Evolutionary conservation across 2,888 invertebrate species (phyloP), one percentile per base, ranked within the genome.

Genomic region (Lasioglossum leucozonium): DNA sequence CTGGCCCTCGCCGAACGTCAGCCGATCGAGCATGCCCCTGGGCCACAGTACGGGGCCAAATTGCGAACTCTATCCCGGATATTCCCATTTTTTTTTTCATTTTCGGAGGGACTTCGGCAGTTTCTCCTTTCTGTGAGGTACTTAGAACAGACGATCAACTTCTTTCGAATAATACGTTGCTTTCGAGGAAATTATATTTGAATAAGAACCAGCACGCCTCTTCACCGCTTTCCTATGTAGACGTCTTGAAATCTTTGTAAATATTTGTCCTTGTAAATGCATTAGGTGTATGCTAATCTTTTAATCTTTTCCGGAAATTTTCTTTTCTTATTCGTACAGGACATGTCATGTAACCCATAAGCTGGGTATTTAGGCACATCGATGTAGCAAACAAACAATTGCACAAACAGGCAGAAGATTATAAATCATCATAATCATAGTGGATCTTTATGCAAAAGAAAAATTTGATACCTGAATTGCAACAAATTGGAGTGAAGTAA

Each of bases 1-100:
- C 69, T 83, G 80, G 58, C 62, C 71, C 67, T 73, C 65, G 76
- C 40, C 76, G 77, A 81, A 82, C 11, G 58, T 82, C 72, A 72
- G 74, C 37, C 40, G 65, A 37, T 74, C 79, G 65, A 62, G 62
- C 72, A 51, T 62, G 44, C 10, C 73, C 34, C 6, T 22, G 10
- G 18, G 65, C 34, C 0, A 1, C 65, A 10, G 8, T 18, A 13
- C 34, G 10, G 65, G 65, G 3, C 34, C 65, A 65, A 65, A 8
- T 30, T 8, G 26, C 26, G 58, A 62, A 62, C 6, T 13, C 30
- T 16, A 30, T 62, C 16, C 58, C 16, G 58, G 58, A 30, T 30
- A 62, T 62, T 30, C 13, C 6, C 16, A 16, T 16, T 62, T 62
- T 58, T 62, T 62, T 26, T 62, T 62, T 62, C 13, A 62, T 62